phyloP scores from a whole-genome alignment of 2,113 vertebrate genomes.

The Bufo bufo region DNA sequence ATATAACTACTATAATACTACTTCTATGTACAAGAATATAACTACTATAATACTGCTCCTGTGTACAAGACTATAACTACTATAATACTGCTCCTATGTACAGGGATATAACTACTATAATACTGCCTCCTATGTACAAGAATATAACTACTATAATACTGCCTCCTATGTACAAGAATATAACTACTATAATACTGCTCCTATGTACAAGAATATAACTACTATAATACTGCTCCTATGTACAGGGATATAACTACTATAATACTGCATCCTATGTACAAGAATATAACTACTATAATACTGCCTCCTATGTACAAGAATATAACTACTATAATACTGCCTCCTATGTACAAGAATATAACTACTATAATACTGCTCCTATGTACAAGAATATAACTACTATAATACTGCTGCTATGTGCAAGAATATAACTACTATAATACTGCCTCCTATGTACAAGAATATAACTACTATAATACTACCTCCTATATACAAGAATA shows the following conservation, averaged over 20 bases:
- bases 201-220: background rate
- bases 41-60: background rate
- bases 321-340: no score
- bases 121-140: no score
- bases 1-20: slow-evolving; percentile 11
- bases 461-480: slow-evolving; percentile 12
- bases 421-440: background rate
- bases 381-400: slow-evolving; percentile 2
- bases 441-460: slow-evolving; percentile 5
- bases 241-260: no score
- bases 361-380: background rate
- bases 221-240: no score
- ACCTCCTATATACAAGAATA: background rate
- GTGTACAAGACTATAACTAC: no score
- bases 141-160: no score
- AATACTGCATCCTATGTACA: no score
- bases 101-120: no score
- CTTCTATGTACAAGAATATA: background rate
- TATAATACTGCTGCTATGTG: background rate
- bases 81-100: no score
- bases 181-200: background rate
- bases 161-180: no score
- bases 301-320: no score
- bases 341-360: background rate
- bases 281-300: no score